A percentile compares a stretch with the other conserved stretches of the same genome.
phyloP scores from a whole-genome alignment of 2,888 invertebrate genomes.

The Morinoia aosen region DNA sequence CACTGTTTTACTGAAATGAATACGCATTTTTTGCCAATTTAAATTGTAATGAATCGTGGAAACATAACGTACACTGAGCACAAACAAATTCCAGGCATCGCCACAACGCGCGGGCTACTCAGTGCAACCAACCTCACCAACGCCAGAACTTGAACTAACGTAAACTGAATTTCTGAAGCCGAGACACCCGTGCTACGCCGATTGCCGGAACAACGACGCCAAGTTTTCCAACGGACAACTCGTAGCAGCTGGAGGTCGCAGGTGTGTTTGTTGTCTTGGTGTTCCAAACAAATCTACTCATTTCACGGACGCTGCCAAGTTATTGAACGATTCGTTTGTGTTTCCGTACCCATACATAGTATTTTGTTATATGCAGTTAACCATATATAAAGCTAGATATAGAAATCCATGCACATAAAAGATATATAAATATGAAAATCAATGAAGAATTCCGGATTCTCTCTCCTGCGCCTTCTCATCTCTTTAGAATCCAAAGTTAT shows the following conservation, averaged over 20 bases:
- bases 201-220: background rate
- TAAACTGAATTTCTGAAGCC: background rate
- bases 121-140: background rate
- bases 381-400: too few species aligned
- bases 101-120: background rate
- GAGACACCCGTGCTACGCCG: background rate
- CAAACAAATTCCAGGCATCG: background rate
- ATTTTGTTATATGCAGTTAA: too few species aligned
- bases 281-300: too few species aligned
- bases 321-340: too few species aligned
- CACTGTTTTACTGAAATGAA: background rate
- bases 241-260: background rate
- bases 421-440: too few species aligned
- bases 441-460: too few species aligned
- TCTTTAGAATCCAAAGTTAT: too few species aligned
- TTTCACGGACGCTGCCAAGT: too few species aligned
- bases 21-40: background rate
- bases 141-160: background rate
- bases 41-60: background rate
- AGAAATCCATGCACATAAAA: too few species aligned
- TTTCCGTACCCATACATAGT: too few species aligned
- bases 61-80: background rate
- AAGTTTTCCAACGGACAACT: background rate
- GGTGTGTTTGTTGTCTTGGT: background rate
- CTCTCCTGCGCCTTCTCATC: too few species aligned